Evolutionary conservation across 2,888 invertebrate species (phyloP).

Genomic region (Macaria notata): DNA sequence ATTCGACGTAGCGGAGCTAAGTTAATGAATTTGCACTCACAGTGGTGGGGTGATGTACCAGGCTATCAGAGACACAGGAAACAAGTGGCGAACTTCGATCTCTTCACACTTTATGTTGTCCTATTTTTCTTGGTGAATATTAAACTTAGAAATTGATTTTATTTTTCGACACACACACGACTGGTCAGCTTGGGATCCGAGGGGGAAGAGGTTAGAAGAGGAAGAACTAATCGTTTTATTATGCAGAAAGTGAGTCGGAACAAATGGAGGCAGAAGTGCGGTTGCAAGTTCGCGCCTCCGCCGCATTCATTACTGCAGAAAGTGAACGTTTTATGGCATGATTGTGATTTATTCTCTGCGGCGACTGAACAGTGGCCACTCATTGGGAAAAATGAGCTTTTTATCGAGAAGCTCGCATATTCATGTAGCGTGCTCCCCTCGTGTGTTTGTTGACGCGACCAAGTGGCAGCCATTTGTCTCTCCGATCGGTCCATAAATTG

Average conservation of each 20-base stretch:
- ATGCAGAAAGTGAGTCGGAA: slow-evolving; percentile 61
- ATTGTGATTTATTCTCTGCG: slow-evolving; percentile 54
- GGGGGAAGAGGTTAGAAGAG: too few relatives aligned
- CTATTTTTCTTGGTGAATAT: too few relatives aligned
- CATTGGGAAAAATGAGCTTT: slow-evolving; percentile 56
- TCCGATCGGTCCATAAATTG: slow-evolving; percentile 44
- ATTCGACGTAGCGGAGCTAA: too few relatives aligned
- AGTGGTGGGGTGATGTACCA: too few relatives aligned
- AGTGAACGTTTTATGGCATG: slow-evolving; percentile 52
- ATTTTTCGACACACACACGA: too few relatives aligned
- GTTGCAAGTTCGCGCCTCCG: slow-evolving; percentile 32
- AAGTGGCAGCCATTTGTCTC: slow-evolving; percentile 25
- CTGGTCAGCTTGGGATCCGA: too few relatives aligned
- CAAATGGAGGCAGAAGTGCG: slow-evolving; percentile 39
- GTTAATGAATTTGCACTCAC: too few relatives aligned
- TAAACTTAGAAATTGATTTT: too few relatives aligned
- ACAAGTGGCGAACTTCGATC: too few relatives aligned
- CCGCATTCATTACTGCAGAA: slow-evolving; percentile 45
- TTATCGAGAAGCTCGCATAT: slow-evolving; percentile 68
- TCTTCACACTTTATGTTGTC: too few relatives aligned
- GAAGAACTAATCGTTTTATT: slow-evolving; percentile 62
- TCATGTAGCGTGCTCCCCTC: slow-evolving; percentile 59
- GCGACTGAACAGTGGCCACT: slow-evolving; percentile 23
- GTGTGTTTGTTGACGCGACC: slow-evolving; percentile 54
- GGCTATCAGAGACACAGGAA: too few relatives aligned